Percentiles rank a stretch among this genome's conserved stretches.
phyloP scores from a whole-genome alignment of 1,140 invertebrate species.

The Philaenus spumarius region DNA sequence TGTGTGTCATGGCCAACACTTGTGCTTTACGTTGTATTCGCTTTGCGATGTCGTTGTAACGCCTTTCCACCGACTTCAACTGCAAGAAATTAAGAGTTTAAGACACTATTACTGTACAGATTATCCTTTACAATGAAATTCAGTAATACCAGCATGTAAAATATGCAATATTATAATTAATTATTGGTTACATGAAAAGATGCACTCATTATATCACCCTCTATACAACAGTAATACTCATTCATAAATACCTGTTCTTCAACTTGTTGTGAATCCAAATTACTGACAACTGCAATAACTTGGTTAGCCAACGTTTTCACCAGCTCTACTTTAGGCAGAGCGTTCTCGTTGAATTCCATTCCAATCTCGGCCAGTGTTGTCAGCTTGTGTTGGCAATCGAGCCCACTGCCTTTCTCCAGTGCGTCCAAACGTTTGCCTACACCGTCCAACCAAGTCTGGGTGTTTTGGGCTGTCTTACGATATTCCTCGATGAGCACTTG shows the following conservation, averaged over 20 bases:
- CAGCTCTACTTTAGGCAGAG: conserved; percentile 51
- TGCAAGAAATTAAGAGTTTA: too few species aligned
- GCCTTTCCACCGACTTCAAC: conserved; percentile 72
- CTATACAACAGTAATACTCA: too few species aligned
- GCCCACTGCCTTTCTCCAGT: conserved; percentile 72
- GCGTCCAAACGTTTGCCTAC: conserved; percentile 70
- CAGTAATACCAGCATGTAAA: too few species aligned
- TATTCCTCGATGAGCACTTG: conserved; percentile 74
- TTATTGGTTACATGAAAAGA: too few species aligned
- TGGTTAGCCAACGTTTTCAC: conserved; percentile 59
- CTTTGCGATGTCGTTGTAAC: conserved; percentile 75
- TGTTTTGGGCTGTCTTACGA: conserved; percentile 61
- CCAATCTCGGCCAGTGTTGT: conserved; percentile 59
- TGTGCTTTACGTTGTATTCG: conserved; percentile 75
- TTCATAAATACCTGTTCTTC: conserved; percentile 62
- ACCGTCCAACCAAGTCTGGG: conserved; percentile 72
- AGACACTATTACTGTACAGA: too few species aligned
- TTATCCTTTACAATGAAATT: too few species aligned
- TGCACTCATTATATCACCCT: too few species aligned
- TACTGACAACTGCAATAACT: conserved; percentile 73
- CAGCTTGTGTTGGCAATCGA: conserved; percentile 73
- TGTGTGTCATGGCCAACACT: conserved; percentile 69
- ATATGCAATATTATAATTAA: too few species aligned
- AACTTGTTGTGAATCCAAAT: conserved; percentile 81
- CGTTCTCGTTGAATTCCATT: conserved; percentile 47